Evolutionary conservation across 2,113 vertebrate genomes (phyloP).

Genomic region (Triplophysa tibetana): DNA sequence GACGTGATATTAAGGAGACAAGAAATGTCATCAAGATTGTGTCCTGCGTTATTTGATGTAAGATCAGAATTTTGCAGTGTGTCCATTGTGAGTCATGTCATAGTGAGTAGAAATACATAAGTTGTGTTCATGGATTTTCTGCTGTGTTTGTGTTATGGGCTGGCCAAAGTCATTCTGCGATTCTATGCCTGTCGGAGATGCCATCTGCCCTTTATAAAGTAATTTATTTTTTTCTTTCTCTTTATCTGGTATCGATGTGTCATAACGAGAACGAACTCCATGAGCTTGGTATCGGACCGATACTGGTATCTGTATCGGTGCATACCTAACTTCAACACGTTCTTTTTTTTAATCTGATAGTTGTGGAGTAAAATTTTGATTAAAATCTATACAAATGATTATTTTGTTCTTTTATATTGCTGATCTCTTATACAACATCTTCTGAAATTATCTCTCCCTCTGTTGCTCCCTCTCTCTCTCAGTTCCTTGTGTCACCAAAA

Average conservation of each 20-base stretch:
- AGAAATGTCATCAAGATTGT: not conserved
- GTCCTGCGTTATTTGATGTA: not conserved
- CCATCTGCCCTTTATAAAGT: not conserved
- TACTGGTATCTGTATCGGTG: no score
- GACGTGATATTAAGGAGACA: not conserved
- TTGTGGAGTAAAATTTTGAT: no score
- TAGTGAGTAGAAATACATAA: not conserved
- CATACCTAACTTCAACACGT: no score
- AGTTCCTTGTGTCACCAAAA: not conserved
- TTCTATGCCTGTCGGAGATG: conserved; percentile 14
- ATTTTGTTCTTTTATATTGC: not conserved
- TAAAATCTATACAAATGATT: no score
- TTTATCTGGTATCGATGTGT: no score
- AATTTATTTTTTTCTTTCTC: not conserved
- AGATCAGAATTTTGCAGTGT: not conserved
- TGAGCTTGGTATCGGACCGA: no score
- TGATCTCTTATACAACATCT: no score
- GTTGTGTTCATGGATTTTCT: not conserved
- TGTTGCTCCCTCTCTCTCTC: not conserved
- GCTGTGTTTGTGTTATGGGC: not conserved
- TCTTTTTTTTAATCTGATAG: no score
- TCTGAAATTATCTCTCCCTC: not conserved
- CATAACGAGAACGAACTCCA: no score
- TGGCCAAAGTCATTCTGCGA: not conserved
- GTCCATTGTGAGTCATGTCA: not conserved